These are phyloP conservation scores for Melipona beecheii DNA, from an alignment of 2,888 invertebrate species.

Conservation along the genomic window DNA sequence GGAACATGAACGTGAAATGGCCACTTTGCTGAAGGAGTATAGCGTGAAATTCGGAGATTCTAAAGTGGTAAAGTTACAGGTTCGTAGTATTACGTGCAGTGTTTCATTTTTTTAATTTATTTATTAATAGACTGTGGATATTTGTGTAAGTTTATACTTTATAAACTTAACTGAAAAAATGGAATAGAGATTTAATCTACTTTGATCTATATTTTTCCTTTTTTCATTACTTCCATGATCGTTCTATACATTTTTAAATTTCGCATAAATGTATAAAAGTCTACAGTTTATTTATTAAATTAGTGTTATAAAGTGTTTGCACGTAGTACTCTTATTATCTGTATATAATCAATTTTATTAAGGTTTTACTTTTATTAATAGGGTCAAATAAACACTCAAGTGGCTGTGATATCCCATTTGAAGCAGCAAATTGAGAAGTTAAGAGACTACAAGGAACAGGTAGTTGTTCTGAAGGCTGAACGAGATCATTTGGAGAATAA, in stretches of 20 bases:
- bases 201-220: background rate
- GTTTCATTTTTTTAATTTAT: slow-evolving; percentile 9
- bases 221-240: background rate
- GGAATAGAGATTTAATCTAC: background rate
- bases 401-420: slow-evolving; percentile 82
- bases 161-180: background rate
- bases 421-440: slow-evolving; percentile 86
- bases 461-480: slow-evolving; percentile 85
- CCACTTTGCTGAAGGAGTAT: slow-evolving; percentile 82
- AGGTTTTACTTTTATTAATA: slow-evolving; percentile 43
- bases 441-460: slow-evolving; percentile 87
- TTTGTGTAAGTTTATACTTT: background rate
- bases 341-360: slow-evolving; percentile 5
- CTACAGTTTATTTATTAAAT: background rate
- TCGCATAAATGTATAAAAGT: background rate
- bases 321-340: slow-evolving; percentile 40
- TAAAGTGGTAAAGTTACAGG: slow-evolving; percentile 82
- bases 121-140: background rate
- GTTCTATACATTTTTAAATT: background rate
- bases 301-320: slow-evolving; percentile 16
- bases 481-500: slow-evolving; percentile 85
- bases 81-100: slow-evolving; percentile 64
- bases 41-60: slow-evolving; percentile 80
- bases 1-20: slow-evolving; percentile 84
- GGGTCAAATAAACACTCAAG: slow-evolving; percentile 89